A percentile compares a stretch with the other conserved stretches of the same genome.
These are phyloP conservation scores for Zenarchopterus dispar DNA, from an alignment of 2,797 vertebrate species.

Conservation along the genomic window DNA sequence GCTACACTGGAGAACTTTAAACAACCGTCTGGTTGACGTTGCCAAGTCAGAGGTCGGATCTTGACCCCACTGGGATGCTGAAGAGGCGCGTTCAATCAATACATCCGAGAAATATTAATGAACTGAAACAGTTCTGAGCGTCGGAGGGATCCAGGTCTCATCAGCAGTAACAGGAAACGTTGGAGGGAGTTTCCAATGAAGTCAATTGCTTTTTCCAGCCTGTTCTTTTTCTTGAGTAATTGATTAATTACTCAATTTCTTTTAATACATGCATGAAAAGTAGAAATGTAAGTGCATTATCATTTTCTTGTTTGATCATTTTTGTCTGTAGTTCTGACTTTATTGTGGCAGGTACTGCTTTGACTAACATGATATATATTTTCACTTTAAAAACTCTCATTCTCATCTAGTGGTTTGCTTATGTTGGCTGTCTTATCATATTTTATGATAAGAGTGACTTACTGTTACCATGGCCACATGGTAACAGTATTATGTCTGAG, in stretches of 20 bases:
- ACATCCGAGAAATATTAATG: constrained; percentile 2
- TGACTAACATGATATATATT: constrained; percentile 24
- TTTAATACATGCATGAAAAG: constrained; percentile 11
- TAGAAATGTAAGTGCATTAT: constrained; percentile 8
- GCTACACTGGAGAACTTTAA: neutral
- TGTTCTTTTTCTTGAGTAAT: constrained; percentile 8
- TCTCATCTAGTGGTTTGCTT: constrained; percentile 37
- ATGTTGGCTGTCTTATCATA: constrained; percentile 28
- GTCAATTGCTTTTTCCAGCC: constrained; percentile 19
- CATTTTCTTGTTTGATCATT: constrained; percentile 5
- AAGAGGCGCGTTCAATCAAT: neutral
- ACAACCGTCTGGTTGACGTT: neutral
- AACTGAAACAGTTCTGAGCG: neutral
- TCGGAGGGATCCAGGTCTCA: constrained; percentile 11
- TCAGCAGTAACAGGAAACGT: constrained; percentile 26
- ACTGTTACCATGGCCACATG: constrained; percentile 24
- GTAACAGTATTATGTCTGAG: constrained; percentile 5
- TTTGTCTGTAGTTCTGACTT: constrained; percentile 3
- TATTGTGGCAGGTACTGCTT: constrained; percentile 4
- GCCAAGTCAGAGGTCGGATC: neutral
- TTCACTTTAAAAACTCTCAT: constrained; percentile 46
- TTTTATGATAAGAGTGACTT: constrained; percentile 36
- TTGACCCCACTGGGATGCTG: neutral
- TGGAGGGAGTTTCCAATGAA: constrained; percentile 16
- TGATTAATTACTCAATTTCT: constrained; percentile 16